Base-by-base conservation (phyloP, 2,113 vertebrate genomes). In the Epinephelus moara region DNA sequence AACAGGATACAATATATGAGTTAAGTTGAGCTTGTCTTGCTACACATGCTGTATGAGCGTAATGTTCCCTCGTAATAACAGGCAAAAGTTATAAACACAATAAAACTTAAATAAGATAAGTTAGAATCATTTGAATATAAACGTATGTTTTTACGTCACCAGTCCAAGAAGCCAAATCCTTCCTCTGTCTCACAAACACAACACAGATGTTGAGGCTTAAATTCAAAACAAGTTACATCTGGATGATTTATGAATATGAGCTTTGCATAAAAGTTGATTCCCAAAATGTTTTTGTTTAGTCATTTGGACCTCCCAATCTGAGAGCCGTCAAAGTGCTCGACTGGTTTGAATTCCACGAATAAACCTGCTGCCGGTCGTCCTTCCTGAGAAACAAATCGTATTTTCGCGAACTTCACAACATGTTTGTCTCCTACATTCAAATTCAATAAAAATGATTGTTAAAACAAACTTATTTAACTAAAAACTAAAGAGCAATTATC, bases 101-200 rank as follows among this genome's bases (percentile, higher is more conserved):
- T 92, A 84, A 87, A 78, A 69, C 33, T 76, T 85, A 73, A 87
- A 84, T 81, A 77, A 70, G 11, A 80, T 72, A 80, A 82, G 52
- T 86, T 86, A 83, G 27, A 59, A 57, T 33, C 14, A 37, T 70
- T 68, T 78, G 66, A 30, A 81, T 66, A 14, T 33, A 23, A 14
- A 69, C 1, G n/a, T 50, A 18, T 59, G 42, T 15, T 14, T 73
- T 67, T 59, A 47, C 27, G 12, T 45, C 11, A 11, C 8, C 8
- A 45, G 42, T 15, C 52, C 25, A 7, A 6, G 7, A 33, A 47
- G 30, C 19, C 37, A 11, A 45, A 45, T 45, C 12, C 11, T 21
- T 49, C 27, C 11, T 45, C 11, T 45, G 8, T 3, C 8, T 45
- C 42, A 45, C 9, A 9, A 45, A 45, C 42, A 45, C 9, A 45